phyloP scores from a whole-genome alignment of 2,113 vertebrate genomes.

The Pavo muticus region DNA sequence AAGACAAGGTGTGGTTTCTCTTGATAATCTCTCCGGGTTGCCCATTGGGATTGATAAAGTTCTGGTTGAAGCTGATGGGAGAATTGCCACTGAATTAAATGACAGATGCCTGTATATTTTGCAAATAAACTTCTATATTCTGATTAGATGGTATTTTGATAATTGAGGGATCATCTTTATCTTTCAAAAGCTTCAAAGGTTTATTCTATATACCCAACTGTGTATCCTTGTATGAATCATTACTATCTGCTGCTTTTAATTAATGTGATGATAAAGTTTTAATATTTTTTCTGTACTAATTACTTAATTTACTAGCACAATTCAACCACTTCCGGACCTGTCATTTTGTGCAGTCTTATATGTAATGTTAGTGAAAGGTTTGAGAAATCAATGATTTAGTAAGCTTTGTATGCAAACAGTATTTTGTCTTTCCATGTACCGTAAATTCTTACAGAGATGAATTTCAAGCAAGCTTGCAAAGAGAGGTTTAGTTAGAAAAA shows the following conservation, averaged over 20 bases:
- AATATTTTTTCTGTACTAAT: not conserved
- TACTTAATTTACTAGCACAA: not conserved
- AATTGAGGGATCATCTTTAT: not conserved
- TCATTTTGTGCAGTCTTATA: not conserved
- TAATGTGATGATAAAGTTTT: not conserved
- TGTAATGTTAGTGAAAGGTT: not conserved
- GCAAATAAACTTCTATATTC: not conserved
- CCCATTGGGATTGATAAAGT: not conserved
- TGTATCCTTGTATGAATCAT: not conserved
- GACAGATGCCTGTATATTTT: not conserved
- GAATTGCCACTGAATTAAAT: not conserved
- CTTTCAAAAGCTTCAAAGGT: not conserved
- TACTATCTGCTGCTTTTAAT: not conserved
- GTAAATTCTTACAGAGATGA: not conserved
- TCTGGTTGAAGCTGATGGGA: not conserved
- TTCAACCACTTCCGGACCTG: not conserved
- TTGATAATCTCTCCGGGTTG: not conserved
- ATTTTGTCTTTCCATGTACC: not conserved
- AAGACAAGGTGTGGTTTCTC: not conserved
- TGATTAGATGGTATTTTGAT: not conserved
- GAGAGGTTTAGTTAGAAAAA: not conserved
- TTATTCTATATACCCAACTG: not conserved
- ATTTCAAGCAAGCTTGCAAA: not conserved
- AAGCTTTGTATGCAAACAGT: not conserved
- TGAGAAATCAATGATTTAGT: not conserved